Base-by-base conservation (phyloP, 2,113 vertebrate genomes). In the Asarcornis scutulata region DNA sequence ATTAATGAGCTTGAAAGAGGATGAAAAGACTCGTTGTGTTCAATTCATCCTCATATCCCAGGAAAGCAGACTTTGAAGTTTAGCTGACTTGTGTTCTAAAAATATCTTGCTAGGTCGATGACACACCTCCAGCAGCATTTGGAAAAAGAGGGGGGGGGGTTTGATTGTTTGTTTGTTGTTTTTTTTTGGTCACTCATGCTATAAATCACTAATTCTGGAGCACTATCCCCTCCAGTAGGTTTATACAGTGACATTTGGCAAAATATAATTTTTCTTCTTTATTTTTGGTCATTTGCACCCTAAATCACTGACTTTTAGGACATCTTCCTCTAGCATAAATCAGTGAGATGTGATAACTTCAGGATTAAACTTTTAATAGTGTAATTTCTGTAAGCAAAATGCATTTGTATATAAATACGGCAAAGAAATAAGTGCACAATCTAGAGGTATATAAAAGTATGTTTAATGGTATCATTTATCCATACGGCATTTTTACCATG, bases 51-150 rank as follows among this genome's bases (percentile, higher is more conserved):
- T 91, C 71, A 26, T 93, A 66, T 76, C 77, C 68, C 71, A 95
- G 71, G 74, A 76, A 96, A 87, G 77, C 40, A 94, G 89, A 82
- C 93, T 92, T 96, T 94, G 88, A 97, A 96, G 86, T 94, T 93
- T 73, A 79, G 62, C 62, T 91, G 80, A 84, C 31, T 91, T 68
- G 11, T 29, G 4, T 59, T 89, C 96, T 93, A 96, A 95, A 97
- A 96, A 95, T 93, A 92, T 38, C 71, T 79, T 53, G 7, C 77
- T 82, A 74, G 77, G 77, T 82, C 93, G 87, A 59, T 80, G 67
- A 27, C 76, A 67, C 32, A 83, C 77, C 77, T 95, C 81, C 62
- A 82, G 40, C 63, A 89, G 16, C 32, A 55, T 62, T 69, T 75
- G 66, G 40, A 52, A 81, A 76, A 76, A 83, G 22, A 79, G 26